Evolutionary conservation across 2,113 vertebrate species (phyloP), one percentile per base, ranked within the genome.

Genomic region (Silurus glanis): DNA sequence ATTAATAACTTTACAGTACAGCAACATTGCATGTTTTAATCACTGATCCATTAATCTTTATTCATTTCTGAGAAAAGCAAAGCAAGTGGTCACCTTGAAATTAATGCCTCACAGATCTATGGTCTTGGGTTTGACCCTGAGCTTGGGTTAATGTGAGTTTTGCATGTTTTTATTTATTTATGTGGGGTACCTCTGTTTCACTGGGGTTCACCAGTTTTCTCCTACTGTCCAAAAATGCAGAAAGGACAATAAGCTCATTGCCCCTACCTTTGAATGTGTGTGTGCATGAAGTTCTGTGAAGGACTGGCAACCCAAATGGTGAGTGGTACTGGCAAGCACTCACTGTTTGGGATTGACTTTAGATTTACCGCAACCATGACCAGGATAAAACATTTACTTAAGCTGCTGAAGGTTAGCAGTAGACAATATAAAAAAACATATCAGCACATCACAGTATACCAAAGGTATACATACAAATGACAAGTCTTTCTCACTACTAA

Each of bases 1-100:
- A 82, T 53, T 51, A 66, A 45, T 51, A 66, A 67, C 25, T 25
- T 66, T 53, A 67, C 4, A 69, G 5, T 53, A 76, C 49, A 53
- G 23, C 19, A 75, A 67, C 9, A 69, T 5, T 78, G 55, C 14
- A n/a, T 76, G 4, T 75, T 84, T 76, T 53, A n/a, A 78, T 5
- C 0, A 64, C 49, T 58, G 85, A 74, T 89, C 79, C 45, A 21
- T 25, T 5, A 83, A 82, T n/a, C 37, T 45, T 53, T 59, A 61
- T 86, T 59, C 62, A 23, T 85, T 88, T 76, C 83, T 91, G 87
- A 80, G n/a, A 87, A 83, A 83, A 75, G 53, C 2, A 88, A 87
- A 85, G 51, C 0, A 7, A 55, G n/a, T 2, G 8, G 55, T 76
- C 49, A 76, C 49, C 5, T 76, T 56, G n/a, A 56, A 78, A 78